Conservation (phyloP, 2,888 invertebrate genomes). For the Agrotis ipsilon region DNA sequence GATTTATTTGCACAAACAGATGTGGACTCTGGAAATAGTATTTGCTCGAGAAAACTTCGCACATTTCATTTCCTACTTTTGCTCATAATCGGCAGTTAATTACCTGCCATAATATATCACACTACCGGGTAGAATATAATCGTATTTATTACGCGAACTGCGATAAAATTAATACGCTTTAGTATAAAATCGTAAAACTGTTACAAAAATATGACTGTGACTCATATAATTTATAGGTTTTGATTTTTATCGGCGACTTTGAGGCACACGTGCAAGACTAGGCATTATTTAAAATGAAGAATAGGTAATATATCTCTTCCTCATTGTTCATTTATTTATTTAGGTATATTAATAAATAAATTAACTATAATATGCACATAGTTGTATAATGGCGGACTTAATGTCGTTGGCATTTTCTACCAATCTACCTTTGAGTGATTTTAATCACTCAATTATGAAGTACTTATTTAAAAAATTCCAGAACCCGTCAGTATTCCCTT, state of each 20-base stretch:
- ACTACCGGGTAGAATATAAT: conserved; percentile 25
- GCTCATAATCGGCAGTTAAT: conserved; percentile 9
- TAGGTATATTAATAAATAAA: no score
- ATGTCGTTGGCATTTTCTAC: no score
- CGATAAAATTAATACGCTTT: conserved; percentile 32
- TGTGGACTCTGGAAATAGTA: conserved; percentile 15
- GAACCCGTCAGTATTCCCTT: background rate
- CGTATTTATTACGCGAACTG: conserved; percentile 19
- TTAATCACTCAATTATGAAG: background rate
- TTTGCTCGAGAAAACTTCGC: background rate
- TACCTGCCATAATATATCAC: no score
- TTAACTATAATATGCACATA: no score
- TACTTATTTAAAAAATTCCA: background rate
- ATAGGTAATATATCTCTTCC: conserved; percentile 2
- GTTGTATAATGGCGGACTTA: no score
- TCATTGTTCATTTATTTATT: no score
- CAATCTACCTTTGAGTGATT: no score
- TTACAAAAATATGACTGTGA: background rate
- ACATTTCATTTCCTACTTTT: conserved; percentile 12
- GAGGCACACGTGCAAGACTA: conserved; percentile 3
- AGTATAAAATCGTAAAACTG: conserved; percentile 10
- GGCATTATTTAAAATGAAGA: background rate
- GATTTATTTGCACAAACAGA: conserved; percentile 40
- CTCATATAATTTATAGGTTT: conserved; percentile 4
- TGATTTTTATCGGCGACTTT: conserved; percentile 23